Percentiles rank a stretch among this genome's conserved stretches.
These are phyloP conservation scores for Lineus longissimus DNA, from an alignment of 1,140 invertebrate species.

Conservation along the genomic window DNA sequence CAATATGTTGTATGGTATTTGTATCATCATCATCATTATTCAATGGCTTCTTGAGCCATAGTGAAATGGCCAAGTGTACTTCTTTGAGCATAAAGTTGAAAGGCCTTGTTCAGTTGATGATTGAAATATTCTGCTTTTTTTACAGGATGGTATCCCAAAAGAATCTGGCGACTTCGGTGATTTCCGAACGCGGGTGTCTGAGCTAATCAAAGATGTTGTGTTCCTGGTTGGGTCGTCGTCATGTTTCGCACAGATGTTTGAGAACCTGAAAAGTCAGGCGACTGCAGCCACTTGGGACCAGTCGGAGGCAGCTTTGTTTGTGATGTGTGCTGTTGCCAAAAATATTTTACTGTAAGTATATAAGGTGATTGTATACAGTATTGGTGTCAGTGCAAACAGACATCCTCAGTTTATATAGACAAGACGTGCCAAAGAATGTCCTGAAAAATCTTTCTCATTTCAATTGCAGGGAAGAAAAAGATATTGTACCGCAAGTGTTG, in stretches of 20 bases:
- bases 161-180: conserved; percentile 76
- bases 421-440: no score
- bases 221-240: conserved; percentile 91
- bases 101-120: no score
- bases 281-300: conserved; percentile 75
- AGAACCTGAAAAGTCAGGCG: conserved; percentile 50
- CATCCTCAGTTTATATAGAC: no score
- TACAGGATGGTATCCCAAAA: conserved; percentile 79
- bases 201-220: conserved; percentile 94
- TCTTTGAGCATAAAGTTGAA: no score
- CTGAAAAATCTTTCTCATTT: conserved; percentile 13
- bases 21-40: no score
- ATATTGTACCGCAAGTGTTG: conserved; percentile 87
- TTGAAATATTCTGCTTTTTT: conserved; percentile 25
- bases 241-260: conserved; percentile 71
- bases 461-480: conserved; percentile 77
- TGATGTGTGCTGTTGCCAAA: conserved; percentile 93
- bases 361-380: background rate
- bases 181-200: conserved; percentile 83
- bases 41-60: no score
- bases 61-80: no score
- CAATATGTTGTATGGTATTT: background rate
- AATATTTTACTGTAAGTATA: conserved; percentile 88
- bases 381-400: background rate
- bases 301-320: conserved; percentile 89